phyloP scores from a whole-genome alignment of 2,113 vertebrate genomes.

The Stegostoma tigrinum region DNA sequence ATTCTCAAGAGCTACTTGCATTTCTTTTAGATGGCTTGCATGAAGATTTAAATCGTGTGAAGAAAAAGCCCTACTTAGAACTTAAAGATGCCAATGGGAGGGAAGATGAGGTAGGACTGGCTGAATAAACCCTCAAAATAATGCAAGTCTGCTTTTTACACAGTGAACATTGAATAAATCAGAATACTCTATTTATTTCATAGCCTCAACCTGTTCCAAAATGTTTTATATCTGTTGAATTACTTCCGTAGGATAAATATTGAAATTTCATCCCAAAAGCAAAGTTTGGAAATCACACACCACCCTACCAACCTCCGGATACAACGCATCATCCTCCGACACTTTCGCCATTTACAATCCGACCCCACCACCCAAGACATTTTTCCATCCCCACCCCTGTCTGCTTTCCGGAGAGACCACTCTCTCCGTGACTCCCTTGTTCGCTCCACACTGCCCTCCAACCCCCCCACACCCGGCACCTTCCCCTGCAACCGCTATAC shows the following conservation, averaged over 20 bases:
- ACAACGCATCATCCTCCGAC: no score
- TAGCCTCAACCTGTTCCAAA: background rate
- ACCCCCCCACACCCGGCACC: no score
- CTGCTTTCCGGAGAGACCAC: no score
- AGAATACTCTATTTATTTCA: background rate
- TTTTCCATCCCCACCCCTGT: no score
- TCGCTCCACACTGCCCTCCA: no score
- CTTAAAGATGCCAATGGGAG: constrained; percentile 85
- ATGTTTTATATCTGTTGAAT: background rate
- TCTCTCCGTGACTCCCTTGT: no score
- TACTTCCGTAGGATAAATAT: background rate
- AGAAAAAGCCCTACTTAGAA: constrained; percentile 91
- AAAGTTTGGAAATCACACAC: background rate
- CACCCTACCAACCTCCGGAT: no score
- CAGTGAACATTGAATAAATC: background rate
- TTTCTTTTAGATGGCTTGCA: constrained; percentile 92
- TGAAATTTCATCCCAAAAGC: background rate
- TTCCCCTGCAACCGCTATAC: no score
- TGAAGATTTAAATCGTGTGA: constrained; percentile 91
- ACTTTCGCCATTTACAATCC: no score
- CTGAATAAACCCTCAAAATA: background rate
- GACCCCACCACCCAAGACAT: no score
- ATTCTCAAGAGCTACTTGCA: constrained; percentile 91
- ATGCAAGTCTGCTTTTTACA: background rate
- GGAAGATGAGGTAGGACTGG: constrained; percentile 70